These are phyloP conservation scores for Holcopasites calliopsidis DNA, from an alignment of 1,140 invertebrate genomes.

Conservation along the genomic window DNA sequence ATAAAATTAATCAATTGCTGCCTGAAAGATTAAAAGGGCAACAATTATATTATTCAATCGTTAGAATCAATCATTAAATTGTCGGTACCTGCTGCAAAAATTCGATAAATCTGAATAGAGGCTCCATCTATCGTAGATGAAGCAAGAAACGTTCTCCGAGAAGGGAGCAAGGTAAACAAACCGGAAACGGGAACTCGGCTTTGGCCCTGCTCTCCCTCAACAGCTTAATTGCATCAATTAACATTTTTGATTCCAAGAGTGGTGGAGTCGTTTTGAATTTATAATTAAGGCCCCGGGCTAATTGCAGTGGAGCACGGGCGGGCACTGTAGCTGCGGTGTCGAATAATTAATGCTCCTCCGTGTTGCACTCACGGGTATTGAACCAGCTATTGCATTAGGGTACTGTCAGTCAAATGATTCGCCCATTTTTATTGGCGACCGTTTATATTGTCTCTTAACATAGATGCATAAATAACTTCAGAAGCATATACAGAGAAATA, in stretches of 20 bases:
- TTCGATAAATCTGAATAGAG: not conserved
- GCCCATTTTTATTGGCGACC: not conserved
- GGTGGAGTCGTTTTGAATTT: conserved; percentile 25
- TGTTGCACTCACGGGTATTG: not conserved
- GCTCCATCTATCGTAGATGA: not conserved
- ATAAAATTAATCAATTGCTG: no score
- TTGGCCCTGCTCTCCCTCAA: not conserved
- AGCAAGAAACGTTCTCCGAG: not conserved
- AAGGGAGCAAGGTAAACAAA: not conserved
- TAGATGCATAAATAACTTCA: no score
- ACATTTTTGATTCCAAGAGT: conserved; percentile 22
- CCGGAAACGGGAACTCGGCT: not conserved
- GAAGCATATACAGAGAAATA: no score
- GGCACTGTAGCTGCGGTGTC: not conserved
- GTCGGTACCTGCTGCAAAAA: not conserved
- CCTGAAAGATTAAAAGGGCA: no score
- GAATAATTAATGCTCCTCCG: conserved; percentile 24
- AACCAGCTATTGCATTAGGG: not conserved
- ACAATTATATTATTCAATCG: not conserved
- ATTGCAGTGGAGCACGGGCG: conserved; percentile 5
- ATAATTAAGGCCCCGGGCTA: conserved; percentile 27
- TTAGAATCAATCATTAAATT: not conserved
- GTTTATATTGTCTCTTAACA: no score
- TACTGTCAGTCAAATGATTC: not conserved
- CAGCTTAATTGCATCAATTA: conserved; percentile 20